Conservation (phyloP, 2,113 vertebrate genomes). For the Panurus biarmicus region DNA sequence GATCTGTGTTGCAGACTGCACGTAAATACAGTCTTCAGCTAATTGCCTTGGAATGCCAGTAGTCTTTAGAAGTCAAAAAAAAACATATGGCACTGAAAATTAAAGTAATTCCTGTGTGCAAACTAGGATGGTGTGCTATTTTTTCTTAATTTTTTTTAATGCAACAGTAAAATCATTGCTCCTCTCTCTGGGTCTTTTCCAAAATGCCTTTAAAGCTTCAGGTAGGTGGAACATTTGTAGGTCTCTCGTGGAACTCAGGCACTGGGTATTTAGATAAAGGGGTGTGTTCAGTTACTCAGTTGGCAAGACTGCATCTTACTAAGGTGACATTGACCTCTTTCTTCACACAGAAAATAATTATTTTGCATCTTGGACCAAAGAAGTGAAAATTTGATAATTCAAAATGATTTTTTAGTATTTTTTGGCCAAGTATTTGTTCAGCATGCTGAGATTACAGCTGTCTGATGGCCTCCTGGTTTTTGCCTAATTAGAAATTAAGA, state of each 20-base stretch:
- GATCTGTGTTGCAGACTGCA: background rate
- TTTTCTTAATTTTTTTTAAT: background rate
- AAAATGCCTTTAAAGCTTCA: background rate
- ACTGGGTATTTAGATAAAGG: background rate
- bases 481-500: background rate
- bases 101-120: conserved; percentile 21
- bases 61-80: conserved; percentile 32
- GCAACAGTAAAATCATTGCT: background rate
- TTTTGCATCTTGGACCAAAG: background rate
- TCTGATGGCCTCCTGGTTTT: background rate
- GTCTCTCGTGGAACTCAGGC: background rate
- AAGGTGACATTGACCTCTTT: background rate
- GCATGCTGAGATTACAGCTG: background rate
- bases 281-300: background rate
- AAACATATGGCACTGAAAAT: conserved; percentile 29
- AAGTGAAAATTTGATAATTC: background rate
- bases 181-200: background rate
- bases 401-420: background rate
- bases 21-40: conserved; percentile 12
- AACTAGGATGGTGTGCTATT: background rate
- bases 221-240: background rate
- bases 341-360: background rate
- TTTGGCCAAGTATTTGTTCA: background rate
- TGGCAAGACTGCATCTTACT: background rate
- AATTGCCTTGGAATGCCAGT: conserved; percentile 26